Conservation (phyloP, 2,113 vertebrate genomes). For the Laterallus jamaicensis region DNA sequence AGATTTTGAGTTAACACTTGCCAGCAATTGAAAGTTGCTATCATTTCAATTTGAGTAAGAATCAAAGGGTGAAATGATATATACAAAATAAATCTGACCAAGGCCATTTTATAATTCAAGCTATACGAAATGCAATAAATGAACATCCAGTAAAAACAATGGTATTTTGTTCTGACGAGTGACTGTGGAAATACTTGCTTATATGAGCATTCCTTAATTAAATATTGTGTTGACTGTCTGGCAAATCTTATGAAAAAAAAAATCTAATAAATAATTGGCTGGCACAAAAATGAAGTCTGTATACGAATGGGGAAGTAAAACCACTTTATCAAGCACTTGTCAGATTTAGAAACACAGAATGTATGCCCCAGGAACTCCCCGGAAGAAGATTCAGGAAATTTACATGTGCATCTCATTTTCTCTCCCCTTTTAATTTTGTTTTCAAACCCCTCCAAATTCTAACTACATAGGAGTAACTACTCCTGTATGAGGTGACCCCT, state of each 20-base stretch:
- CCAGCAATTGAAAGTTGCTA: not conserved
- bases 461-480: not conserved
- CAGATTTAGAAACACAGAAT: not conserved
- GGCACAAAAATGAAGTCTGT: not conserved
- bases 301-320: not conserved
- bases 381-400: not conserved
- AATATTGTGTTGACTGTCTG: not conserved
- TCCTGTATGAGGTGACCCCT: not conserved
- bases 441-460: not conserved
- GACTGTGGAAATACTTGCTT: not conserved
- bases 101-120: not conserved
- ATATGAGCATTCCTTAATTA: not conserved
- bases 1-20: not conserved
- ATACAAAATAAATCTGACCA: not conserved
- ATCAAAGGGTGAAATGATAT: not conserved
- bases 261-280: not conserved
- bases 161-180: not conserved
- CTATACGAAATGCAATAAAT: not conserved
- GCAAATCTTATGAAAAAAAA: not conserved
- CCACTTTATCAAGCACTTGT: not conserved
- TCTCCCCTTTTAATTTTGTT: not conserved
- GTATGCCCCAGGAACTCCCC: not conserved
- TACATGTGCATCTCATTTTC: not conserved
- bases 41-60: not conserved
- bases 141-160: not conserved